A percentile compares a stretch with the other conserved stretches of the same genome.
phyloP scores from a whole-genome alignment of 2,888 invertebrate species.

The Escarpia spicata region DNA sequence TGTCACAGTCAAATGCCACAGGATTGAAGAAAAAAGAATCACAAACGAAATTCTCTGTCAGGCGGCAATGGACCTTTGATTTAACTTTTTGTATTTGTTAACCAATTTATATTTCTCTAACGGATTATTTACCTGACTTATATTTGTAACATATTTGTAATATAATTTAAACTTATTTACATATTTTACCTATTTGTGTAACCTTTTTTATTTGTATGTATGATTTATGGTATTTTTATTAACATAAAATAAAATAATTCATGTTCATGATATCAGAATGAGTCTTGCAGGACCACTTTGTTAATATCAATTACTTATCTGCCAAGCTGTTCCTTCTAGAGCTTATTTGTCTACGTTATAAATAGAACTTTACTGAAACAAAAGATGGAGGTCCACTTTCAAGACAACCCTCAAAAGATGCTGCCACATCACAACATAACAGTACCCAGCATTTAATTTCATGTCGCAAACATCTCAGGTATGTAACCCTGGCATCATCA shows the following conservation, averaged over 20 bases:
- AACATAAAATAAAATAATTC: background rate
- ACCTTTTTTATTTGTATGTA: too few relatives aligned
- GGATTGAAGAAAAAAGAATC: too few relatives aligned
- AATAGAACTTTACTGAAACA: background rate
- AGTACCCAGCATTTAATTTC: background rate
- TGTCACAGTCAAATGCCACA: background rate
- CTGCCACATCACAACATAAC: background rate
- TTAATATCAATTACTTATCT: background rate
- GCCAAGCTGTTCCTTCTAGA: background rate
- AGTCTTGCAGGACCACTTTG: background rate
- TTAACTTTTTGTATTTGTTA: too few relatives aligned
- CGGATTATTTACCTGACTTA: too few relatives aligned
- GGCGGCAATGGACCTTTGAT: too few relatives aligned
- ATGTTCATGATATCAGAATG: background rate
- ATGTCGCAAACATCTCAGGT: background rate
- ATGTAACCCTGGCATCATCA: background rate
- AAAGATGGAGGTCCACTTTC: background rate
- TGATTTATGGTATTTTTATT: too few relatives aligned
- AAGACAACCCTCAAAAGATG: background rate
- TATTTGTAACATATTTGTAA: too few relatives aligned
- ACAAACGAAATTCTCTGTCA: too few relatives aligned
- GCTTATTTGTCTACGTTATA: background rate
- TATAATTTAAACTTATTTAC: too few relatives aligned
- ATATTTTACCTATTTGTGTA: too few relatives aligned
- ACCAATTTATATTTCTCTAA: too few relatives aligned